These are phyloP conservation scores for Acleris literana DNA, from an alignment of 2,888 invertebrate species.

Conservation along the genomic window DNA sequence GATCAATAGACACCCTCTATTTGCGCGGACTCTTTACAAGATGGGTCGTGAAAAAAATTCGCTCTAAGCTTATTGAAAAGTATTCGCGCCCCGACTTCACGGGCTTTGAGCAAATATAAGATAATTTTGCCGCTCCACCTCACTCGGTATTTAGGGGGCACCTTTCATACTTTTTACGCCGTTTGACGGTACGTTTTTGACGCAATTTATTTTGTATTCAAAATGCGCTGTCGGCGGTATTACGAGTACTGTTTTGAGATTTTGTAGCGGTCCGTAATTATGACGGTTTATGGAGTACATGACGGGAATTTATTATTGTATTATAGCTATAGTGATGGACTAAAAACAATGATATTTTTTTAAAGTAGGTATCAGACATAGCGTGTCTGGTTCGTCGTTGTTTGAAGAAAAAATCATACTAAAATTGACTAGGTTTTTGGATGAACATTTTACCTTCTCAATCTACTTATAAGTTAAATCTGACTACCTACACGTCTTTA, in stretches of 20 bases:
- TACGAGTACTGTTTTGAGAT: slow-evolving; percentile 28
- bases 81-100: slow-evolving; percentile 82
- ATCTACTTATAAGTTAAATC: no score
- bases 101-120: slow-evolving; percentile 83
- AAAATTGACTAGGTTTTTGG: no score
- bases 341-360: no score
- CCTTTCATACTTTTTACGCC: slow-evolving; percentile 81
- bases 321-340: not conserved
- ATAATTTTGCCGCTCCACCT: slow-evolving; percentile 83
- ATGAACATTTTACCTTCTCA: no score
- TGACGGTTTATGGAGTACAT: slow-evolving; percentile 17
- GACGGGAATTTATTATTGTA: not conserved
- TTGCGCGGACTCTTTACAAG: slow-evolving; percentile 72
- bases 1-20: slow-evolving; percentile 74
- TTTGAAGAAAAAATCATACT: no score
- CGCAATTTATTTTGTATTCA: slow-evolving; percentile 80
- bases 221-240: slow-evolving; percentile 55
- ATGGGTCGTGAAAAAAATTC: slow-evolving; percentile 74
- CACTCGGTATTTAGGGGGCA: slow-evolving; percentile 82
- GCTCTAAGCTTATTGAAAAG: slow-evolving; percentile 83
- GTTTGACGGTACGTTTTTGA: slow-evolving; percentile 72
- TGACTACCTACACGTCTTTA: no score
- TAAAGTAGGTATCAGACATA: no score
- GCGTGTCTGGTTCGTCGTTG: no score
- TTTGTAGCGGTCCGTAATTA: slow-evolving; percentile 30